Conservation (phyloP, 2,888 invertebrate genomes). For the Mellilla xanthometata region DNA sequence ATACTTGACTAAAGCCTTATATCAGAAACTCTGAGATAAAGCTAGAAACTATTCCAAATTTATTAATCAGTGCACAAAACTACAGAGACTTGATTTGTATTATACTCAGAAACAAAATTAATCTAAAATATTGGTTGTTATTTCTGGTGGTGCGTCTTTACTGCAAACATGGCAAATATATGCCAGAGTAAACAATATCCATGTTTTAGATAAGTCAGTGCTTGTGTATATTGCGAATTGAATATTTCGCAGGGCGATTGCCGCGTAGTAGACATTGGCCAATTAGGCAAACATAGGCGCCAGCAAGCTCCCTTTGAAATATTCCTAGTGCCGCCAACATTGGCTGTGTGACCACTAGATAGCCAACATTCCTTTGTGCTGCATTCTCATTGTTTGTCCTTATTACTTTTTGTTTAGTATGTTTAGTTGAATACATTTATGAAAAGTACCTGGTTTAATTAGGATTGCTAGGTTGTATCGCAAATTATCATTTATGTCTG, state of each 20-base stretch:
- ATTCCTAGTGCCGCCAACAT: conserved; percentile 14
- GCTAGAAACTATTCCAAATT: no score
- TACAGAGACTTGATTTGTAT: no score
- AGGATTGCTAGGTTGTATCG: conserved; percentile 81
- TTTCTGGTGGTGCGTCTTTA: no score
- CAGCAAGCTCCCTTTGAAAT: not conserved
- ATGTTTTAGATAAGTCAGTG: conserved; percentile 30
- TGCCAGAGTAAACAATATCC: no score
- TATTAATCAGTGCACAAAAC: no score
- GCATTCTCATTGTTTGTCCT: conserved; percentile 72
- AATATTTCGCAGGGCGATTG: conserved; percentile 16
- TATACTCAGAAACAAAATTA: no score
- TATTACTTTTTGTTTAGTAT: conserved; percentile 63
- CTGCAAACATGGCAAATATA: no score
- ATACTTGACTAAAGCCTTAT: no score
- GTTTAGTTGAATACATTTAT: conserved; percentile 73
- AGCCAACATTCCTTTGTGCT: conserved; percentile 81
- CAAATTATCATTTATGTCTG: conserved; percentile 81
- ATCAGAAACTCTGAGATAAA: no score
- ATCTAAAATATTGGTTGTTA: no score
- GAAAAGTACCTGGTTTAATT: conserved; percentile 82
- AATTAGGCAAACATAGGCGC: not conserved
- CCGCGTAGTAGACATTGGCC: not conserved
- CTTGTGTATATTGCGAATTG: conserved; percentile 30
- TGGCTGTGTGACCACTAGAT: conserved; percentile 42